A percentile compares a stretch with the other conserved stretches of the same genome.
Conservation (phyloP, 2,797 vertebrate genomes). For the Neostethus bicornis region DNA sequence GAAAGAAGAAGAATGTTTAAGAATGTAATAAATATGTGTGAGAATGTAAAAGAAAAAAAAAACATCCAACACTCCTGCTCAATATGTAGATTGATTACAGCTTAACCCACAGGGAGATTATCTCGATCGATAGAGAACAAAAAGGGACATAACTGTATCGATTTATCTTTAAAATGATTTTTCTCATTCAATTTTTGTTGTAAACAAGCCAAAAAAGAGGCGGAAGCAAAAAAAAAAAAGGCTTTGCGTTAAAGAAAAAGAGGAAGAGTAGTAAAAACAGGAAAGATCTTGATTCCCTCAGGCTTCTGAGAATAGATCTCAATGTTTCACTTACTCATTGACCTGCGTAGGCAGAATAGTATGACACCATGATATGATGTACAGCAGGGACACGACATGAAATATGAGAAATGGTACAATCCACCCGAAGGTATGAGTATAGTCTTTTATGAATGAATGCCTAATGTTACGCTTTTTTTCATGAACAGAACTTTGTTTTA, state of each 20-base stretch:
- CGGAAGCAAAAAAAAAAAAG: constrained; percentile 20
- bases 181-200: constrained; percentile 3
- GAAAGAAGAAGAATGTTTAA: too few species aligned
- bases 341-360: constrained; percentile 17
- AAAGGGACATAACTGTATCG: constrained; percentile 5
- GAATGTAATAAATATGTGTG: too few species aligned
- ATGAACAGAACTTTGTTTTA: constrained; percentile 34
- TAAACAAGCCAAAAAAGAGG: constrained; percentile 3
- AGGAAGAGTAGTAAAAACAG: constrained; percentile 34
- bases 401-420: neutral
- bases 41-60: constrained; percentile 30
- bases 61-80: constrained; percentile 31
- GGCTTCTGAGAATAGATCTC: constrained; percentile 11
- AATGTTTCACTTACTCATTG: constrained; percentile 18
- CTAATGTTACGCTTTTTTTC: constrained; percentile 11
- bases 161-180: constrained; percentile 13
- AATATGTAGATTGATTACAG: constrained; percentile 39
- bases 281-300: constrained; percentile 2
- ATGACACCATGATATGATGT: constrained; percentile 3
- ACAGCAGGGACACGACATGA: constrained; percentile 29
- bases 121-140: constrained; percentile 24
- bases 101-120: constrained; percentile 18
- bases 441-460: constrained; percentile 8
- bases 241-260: neutral
- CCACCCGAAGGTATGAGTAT: constrained; percentile 13